Evolutionary conservation across 2,888 invertebrate genomes (phyloP).

Genomic region (Acrobasis consociella): DNA sequence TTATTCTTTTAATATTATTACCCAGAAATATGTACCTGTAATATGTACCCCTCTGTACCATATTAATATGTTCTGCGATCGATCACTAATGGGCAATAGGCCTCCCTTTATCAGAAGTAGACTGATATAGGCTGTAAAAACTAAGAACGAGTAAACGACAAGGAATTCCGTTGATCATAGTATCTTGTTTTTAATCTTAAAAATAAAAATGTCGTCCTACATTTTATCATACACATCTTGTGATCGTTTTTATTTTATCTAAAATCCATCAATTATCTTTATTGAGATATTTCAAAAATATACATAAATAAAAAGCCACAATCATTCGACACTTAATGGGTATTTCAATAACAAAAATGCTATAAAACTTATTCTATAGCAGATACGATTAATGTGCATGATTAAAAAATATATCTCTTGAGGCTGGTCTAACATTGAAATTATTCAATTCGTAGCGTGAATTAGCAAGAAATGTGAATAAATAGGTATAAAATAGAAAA

Average conservation of each 20-base stretch:
- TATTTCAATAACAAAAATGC: slow-evolving; percentile 5
- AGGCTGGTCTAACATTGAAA: slow-evolving; percentile 4
- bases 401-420: slow-evolving; percentile 10
- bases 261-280: neutral
- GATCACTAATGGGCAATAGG: too few species aligned
- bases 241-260: neutral
- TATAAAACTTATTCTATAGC: neutral
- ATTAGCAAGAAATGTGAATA: slow-evolving; percentile 11
- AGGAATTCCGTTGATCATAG: too few species aligned
- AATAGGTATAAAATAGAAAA: slow-evolving; percentile 41
- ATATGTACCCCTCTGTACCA: too few species aligned
- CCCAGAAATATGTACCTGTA: too few species aligned
- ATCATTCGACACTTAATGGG: neutral
- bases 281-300: neutral
- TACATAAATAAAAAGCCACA: neutral
- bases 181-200: too few species aligned
- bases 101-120: too few species aligned
- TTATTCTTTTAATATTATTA: too few species aligned
- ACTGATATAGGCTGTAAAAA: too few species aligned
- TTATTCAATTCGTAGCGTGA: slow-evolving; percentile 15
- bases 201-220: too few species aligned
- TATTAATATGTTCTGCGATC: too few species aligned
- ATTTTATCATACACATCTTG: too few species aligned
- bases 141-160: too few species aligned
- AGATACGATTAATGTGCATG: neutral